phyloP scores from a whole-genome alignment of 2,797 vertebrate species.

The Harpagifer antarcticus region DNA sequence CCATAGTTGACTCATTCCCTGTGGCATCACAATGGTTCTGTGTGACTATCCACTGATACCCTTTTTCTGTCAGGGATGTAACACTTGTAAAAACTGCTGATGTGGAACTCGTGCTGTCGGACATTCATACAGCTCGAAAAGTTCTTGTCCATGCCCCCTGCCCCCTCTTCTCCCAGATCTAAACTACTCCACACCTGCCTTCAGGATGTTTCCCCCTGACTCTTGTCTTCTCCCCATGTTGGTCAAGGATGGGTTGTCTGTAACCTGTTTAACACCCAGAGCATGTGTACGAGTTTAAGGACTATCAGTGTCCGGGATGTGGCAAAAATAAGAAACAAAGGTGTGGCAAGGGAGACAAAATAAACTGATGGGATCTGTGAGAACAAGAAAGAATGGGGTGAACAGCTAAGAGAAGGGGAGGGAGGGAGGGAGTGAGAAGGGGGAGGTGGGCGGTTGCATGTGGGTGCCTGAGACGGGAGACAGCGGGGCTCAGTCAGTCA shows the following conservation, averaged over 20 bases:
- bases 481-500: slow-evolving; percentile 76
- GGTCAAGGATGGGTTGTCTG: slow-evolving; percentile 68
- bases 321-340: slow-evolving; percentile 35
- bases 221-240: slow-evolving; percentile 33
- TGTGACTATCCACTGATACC: background rate
- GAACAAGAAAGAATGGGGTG: slow-evolving; percentile 61
- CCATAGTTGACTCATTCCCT: background rate
- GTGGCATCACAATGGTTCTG: background rate
- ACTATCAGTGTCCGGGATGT: slow-evolving; percentile 36
- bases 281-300: slow-evolving; percentile 49
- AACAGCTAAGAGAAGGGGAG: slow-evolving; percentile 47
- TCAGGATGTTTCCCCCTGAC: slow-evolving; percentile 12
- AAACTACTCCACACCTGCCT: background rate
- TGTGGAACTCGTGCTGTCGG: background rate
- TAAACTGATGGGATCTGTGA: slow-evolving; percentile 34
- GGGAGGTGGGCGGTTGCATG: slow-evolving; percentile 86
- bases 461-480: slow-evolving; percentile 85
- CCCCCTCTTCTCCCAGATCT: slow-evolving; percentile 26
- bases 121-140: slow-evolving; percentile 5
- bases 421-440: slow-evolving; percentile 55
- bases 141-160: slow-evolving; percentile 11
- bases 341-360: slow-evolving; percentile 7
- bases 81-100: slow-evolving; percentile 4
- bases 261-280: slow-evolving; percentile 59
- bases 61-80: background rate